These are phyloP conservation scores for Pangasius mekongensis DNA, from an alignment of 2,797 vertebrate genomes.

Conservation along the genomic window DNA sequence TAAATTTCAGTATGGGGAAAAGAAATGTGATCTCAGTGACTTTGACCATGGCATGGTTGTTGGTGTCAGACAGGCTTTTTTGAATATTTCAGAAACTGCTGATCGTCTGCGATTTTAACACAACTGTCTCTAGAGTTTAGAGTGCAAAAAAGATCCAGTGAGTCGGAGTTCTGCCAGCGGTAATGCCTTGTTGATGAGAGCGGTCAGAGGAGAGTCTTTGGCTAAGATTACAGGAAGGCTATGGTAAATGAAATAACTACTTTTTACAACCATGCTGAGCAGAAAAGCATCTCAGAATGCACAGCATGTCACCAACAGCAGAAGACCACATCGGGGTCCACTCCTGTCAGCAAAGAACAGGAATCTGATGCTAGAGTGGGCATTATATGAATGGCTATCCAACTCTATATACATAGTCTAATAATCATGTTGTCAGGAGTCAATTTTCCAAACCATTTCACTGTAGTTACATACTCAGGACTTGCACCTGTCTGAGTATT, in stretches of 20 bases:
- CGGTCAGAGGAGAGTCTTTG: background rate
- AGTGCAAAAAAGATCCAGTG: background rate
- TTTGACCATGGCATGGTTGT: background rate
- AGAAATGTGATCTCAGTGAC: background rate
- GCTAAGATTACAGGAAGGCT: background rate
- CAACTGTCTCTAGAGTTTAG: background rate
- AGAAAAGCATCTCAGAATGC: background rate
- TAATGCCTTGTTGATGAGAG: background rate
- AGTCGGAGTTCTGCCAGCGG: background rate
- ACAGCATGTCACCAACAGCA: background rate
- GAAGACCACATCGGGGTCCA: background rate
- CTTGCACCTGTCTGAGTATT: constrained; percentile 20
- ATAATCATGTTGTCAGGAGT: constrained; percentile 39
- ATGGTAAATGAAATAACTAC: background rate
- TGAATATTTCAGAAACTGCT: background rate
- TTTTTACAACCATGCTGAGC: background rate
- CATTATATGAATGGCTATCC: constrained; percentile 15
- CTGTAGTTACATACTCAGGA: constrained; percentile 4
- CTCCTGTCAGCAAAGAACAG: background rate
- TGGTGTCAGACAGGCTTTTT: too few species aligned
- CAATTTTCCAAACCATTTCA: constrained; percentile 30
- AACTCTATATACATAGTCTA: constrained; percentile 18
- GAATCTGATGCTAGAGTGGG: background rate
- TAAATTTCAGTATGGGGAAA: background rate
- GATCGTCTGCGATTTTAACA: too few species aligned